These are phyloP conservation scores for Crocallis elinguaria DNA, from an alignment of 2,888 invertebrate species.

Conservation along the genomic window DNA sequence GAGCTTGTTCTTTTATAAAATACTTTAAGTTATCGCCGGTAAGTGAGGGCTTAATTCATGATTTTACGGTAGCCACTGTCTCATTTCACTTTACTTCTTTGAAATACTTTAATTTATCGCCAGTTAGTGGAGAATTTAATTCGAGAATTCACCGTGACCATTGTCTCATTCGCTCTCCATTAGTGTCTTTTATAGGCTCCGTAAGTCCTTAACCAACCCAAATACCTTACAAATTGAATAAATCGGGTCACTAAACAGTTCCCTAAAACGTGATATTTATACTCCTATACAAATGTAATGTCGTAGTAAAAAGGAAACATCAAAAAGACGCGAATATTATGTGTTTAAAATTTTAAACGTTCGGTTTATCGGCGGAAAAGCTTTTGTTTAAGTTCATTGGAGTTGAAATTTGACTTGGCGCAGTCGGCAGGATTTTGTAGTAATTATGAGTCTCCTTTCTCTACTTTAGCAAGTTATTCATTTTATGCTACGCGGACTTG, in stretches of 20 bases:
- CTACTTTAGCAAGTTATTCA: too few species aligned
- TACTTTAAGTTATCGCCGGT: neutral
- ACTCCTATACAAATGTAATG: conserved; percentile 9
- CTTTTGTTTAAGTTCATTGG: too few species aligned
- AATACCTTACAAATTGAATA: conserved; percentile 8
- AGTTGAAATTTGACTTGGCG: too few species aligned
- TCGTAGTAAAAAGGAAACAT: conserved; percentile 16
- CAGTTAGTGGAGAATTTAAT: neutral
- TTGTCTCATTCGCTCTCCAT: neutral
- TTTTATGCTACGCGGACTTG: too few species aligned
- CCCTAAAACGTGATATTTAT: conserved; percentile 9
- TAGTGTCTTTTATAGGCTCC: conserved; percentile 2
- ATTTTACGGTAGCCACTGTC: neutral
- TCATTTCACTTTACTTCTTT: neutral
- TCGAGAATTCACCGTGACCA: neutral
- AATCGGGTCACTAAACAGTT: conserved; percentile 15
- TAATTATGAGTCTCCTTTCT: too few species aligned
- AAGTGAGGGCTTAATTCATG: neutral
- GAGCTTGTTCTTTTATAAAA: neutral
- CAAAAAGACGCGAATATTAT: conserved; percentile 1
- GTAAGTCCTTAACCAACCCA: conserved; percentile 6
- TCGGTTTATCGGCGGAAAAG: too few species aligned
- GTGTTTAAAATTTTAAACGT: neutral
- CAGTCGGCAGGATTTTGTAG: too few species aligned
- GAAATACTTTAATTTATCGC: neutral